A percentile compares a stretch with the other conserved stretches of the same genome.
Evolutionary conservation across 2,113 vertebrate species (phyloP).

Genomic region (Prionailurus bengalensis): DNA sequence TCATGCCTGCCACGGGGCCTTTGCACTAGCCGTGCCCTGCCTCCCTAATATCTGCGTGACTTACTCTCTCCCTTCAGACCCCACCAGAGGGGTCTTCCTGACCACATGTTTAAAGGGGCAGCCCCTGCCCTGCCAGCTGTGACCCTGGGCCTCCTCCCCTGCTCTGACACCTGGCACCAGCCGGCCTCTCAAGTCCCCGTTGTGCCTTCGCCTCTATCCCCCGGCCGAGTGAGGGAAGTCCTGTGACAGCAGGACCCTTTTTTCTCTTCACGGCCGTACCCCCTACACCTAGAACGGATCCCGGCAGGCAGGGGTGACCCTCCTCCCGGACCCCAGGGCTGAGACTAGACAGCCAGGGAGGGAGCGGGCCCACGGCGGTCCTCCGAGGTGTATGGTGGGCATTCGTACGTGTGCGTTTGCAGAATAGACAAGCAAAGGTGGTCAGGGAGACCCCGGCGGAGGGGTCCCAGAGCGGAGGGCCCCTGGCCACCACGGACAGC

Average conservation of each 20-base stretch:
- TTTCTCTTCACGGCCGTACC: fast-evolving
- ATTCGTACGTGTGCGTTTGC: fast-evolving
- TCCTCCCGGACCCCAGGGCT: neutral
- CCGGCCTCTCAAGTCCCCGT: fast-evolving
- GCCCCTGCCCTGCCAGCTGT: fast-evolving
- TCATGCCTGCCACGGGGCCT: neutral
- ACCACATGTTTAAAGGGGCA: neutral
- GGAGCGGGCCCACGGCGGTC: too few species aligned
- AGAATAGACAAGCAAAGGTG: fast-evolving
- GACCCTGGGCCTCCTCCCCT: too few species aligned
- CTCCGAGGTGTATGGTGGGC: neutral
- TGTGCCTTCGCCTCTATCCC: fast-evolving
- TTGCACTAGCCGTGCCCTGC: neutral
- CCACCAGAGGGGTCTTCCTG: neutral
- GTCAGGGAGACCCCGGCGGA: fast-evolving
- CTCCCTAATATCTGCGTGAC: neutral
- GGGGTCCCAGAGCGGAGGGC: fast-evolving
- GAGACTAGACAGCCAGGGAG: neutral
- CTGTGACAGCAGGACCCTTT: neutral
- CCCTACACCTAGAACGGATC: neutral
- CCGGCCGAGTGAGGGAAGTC: neutral
- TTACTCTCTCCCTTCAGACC: neutral
- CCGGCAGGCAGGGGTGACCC: neutral
- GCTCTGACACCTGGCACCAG: neutral
- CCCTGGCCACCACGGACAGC: neutral